Evolutionary conservation across 2,888 invertebrate genomes (phyloP).

Genomic region (Drosophila trichaetosa): DNA sequence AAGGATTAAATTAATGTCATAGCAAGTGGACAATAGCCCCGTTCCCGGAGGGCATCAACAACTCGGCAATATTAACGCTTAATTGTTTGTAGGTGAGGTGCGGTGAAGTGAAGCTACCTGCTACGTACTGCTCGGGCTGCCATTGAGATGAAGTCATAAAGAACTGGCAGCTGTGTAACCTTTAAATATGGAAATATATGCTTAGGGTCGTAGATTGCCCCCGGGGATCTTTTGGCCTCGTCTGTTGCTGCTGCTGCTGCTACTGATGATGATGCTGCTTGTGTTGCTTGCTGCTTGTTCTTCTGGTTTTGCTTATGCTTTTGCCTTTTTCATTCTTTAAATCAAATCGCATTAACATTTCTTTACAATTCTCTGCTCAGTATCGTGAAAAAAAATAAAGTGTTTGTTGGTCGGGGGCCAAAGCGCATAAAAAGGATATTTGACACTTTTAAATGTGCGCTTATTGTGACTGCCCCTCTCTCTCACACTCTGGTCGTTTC

Average conservation of each 20-base stretch:
- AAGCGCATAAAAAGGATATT: constrained; percentile 80
- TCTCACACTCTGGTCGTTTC: constrained; percentile 36
- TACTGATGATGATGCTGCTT: background rate
- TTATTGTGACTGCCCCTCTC: constrained; percentile 67
- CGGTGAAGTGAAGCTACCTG: constrained; percentile 2
- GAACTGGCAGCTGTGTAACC: constrained; percentile 57
- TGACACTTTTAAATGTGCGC: constrained; percentile 81
- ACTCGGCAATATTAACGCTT: constrained; percentile 70
- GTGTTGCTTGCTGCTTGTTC: background rate
- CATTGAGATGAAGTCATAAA: constrained; percentile 69
- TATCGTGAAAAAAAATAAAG: constrained; percentile 76
- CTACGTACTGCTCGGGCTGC: constrained; percentile 37
- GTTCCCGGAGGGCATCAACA: constrained; percentile 18
- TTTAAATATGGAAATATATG: constrained; percentile 77
- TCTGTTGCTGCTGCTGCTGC: constrained; percentile 3
- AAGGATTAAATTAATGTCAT: constrained; percentile 81
- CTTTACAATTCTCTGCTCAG: constrained; percentile 76
- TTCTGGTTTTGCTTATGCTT: constrained; percentile 32
- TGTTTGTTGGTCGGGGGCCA: constrained; percentile 71
- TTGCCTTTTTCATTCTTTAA: constrained; percentile 75
- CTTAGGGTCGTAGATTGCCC: constrained; percentile 61
- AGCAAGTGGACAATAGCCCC: constrained; percentile 73
- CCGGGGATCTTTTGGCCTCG: constrained; percentile 36
- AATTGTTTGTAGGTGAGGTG: constrained; percentile 65
- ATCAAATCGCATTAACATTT: constrained; percentile 81